Conservation (phyloP, 2,797 vertebrate genomes). For the Prionace glauca region DNA sequence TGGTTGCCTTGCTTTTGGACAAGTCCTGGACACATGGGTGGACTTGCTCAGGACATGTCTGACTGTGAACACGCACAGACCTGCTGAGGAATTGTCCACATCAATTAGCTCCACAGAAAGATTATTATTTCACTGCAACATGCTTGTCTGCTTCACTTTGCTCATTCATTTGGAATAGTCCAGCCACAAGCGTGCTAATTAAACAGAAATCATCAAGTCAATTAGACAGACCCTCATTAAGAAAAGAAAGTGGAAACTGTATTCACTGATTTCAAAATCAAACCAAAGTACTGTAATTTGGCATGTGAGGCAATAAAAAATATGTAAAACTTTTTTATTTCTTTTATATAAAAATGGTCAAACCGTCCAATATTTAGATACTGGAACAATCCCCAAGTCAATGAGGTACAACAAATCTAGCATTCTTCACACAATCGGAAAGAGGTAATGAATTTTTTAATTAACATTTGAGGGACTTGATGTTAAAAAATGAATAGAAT, state of each 20-base stretch:
- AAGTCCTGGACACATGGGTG: conserved; percentile 45
- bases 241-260: conserved; percentile 44
- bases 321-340: not conserved
- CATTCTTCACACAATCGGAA: not conserved
- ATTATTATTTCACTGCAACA: conserved; percentile 53
- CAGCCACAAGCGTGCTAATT: conserved; percentile 61
- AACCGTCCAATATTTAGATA: not conserved
- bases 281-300: conserved; percentile 28
- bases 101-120: conserved; percentile 57
- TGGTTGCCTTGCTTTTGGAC: conserved; percentile 43
- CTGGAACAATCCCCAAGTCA: not conserved
- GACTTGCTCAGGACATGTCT: conserved; percentile 48
- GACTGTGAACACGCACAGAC: conserved; percentile 49
- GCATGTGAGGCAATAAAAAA: not conserved
- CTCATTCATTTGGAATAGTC: conserved; percentile 55
- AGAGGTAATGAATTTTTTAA: not conserved
- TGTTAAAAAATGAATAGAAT: not conserved
- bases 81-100: conserved; percentile 53
- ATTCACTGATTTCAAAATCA: conserved; percentile 45
- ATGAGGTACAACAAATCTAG: not conserved
- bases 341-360: not conserved
- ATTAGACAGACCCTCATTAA: conserved; percentile 59
- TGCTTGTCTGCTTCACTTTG: conserved; percentile 60
- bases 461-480: not conserved
- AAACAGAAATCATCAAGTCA: conserved; percentile 63